These are phyloP conservation scores for Ips nitidus DNA, from an alignment of 1,140 invertebrate genomes.

Conservation along the genomic window DNA sequence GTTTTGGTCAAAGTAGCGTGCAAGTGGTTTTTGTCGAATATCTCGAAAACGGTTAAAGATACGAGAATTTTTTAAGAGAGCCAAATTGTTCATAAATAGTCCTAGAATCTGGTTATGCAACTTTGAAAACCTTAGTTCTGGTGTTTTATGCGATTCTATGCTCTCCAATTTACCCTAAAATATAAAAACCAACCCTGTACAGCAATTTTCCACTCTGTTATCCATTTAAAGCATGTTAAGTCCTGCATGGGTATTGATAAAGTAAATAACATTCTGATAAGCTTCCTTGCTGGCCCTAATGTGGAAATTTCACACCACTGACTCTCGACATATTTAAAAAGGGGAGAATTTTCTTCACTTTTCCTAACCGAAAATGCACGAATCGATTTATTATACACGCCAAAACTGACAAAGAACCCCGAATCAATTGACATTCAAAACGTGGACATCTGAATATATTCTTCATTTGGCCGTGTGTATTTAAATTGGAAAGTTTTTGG, in stretches of 20 bases:
- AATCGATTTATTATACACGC: not conserved
- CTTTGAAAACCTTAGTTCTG: no score
- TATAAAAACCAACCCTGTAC: constrained; percentile 27
- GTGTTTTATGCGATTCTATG: no score
- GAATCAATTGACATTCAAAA: constrained; percentile 8
- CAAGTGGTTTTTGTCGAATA: no score
- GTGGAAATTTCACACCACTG: constrained; percentile 51
- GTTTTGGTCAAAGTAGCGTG: no score
- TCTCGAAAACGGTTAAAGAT: no score
- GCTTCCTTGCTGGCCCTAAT: constrained; percentile 35
- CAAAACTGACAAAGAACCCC: not conserved
- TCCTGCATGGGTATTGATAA: constrained; percentile 50
- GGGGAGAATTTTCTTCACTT: constrained; percentile 21
- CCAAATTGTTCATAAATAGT: no score
- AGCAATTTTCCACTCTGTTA: constrained; percentile 46
- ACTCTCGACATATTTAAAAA: constrained; percentile 45
- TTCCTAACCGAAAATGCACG: not conserved
- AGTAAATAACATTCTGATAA: constrained; percentile 46
- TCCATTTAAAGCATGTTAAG: constrained; percentile 42
- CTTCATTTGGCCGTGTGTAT: not conserved
- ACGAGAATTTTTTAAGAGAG: no score
- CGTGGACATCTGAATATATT: constrained; percentile 10
- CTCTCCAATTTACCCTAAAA: no score
- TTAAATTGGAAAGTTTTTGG: not conserved
- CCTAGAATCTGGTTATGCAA: no score